A percentile compares a stretch with the other conserved stretches of the same genome.
phyloP scores from a whole-genome alignment of 2,888 invertebrate genomes.

The Reticulitermes lucifugus region DNA sequence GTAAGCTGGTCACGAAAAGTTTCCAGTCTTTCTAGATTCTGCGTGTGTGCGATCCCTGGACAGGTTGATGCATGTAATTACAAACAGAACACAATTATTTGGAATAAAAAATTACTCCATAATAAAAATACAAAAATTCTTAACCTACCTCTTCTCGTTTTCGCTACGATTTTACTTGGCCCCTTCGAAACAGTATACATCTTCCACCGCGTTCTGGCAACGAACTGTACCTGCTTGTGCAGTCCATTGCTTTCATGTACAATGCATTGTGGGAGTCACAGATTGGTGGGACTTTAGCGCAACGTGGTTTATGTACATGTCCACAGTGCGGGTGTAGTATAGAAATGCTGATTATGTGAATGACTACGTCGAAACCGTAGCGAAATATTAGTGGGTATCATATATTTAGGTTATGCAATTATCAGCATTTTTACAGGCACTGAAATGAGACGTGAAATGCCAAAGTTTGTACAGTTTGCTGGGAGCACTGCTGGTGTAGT shows the following conservation, averaged over 20 bases:
- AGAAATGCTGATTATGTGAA: too few relatives aligned
- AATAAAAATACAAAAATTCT: neutral
- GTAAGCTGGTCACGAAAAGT: constrained; percentile 75
- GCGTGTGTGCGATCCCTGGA: constrained; percentile 63
- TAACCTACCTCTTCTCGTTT: constrained; percentile 80
- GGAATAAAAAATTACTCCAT: neutral
- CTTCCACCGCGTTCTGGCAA: constrained; percentile 57
- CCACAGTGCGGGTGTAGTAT: too few relatives aligned
- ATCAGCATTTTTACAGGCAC: too few relatives aligned
- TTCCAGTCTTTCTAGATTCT: constrained; percentile 84
- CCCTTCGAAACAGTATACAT: constrained; percentile 92
- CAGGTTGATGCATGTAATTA: constrained; percentile 7
- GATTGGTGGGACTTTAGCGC: neutral
- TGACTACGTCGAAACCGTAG: too few relatives aligned
- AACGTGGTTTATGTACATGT: too few relatives aligned
- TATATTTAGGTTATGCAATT: too few relatives aligned
- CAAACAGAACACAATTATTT: neutral
- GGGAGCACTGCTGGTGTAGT: constrained; percentile 3
- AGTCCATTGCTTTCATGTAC: neutral
- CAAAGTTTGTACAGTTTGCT: too few relatives aligned
- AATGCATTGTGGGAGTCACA: neutral
- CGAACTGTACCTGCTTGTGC: neutral
- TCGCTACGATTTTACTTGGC: constrained; percentile 89
- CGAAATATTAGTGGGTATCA: too few relatives aligned
- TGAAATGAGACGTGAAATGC: too few relatives aligned